Conservation (phyloP, 2,888 invertebrate species). For the Eupithecia insigniata region DNA sequence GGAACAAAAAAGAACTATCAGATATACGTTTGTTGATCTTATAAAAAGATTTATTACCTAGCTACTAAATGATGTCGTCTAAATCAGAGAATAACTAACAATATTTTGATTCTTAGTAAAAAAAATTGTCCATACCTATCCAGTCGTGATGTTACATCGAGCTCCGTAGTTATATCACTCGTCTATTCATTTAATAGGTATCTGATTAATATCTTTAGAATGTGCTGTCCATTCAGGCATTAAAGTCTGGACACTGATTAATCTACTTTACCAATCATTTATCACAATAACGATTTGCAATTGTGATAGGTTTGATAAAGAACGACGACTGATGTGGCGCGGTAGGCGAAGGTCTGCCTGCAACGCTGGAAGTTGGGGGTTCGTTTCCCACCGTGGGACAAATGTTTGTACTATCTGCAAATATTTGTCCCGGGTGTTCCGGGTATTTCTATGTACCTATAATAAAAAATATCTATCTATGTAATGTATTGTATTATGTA, state of each 20-base stretch:
- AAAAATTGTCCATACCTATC: neutral
- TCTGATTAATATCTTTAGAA: neutral
- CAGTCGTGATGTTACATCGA: neutral
- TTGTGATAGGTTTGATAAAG: neutral
- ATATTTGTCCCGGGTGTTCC: too few relatives aligned
- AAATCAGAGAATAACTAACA: neutral
- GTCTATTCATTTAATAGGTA: neutral
- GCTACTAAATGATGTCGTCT: neutral
- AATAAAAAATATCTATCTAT: too few relatives aligned
- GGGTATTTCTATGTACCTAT: too few relatives aligned
- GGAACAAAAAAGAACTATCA: neutral
- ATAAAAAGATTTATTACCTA: neutral
- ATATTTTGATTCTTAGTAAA: neutral
- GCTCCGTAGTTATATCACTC: neutral
- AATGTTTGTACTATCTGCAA: too few relatives aligned
- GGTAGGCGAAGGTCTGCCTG: too few relatives aligned
- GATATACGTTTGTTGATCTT: neutral
- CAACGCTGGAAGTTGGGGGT: too few relatives aligned
- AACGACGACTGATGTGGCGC: too few relatives aligned
- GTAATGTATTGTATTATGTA: too few relatives aligned
- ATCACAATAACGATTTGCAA: neutral
- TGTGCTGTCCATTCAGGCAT: neutral
- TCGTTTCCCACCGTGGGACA: too few relatives aligned
- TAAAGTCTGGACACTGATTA: conserved; percentile 8
- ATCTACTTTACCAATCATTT: neutral